phyloP scores from a whole-genome alignment of 2,888 invertebrate genomes.

The Harpalus rubripes region DNA sequence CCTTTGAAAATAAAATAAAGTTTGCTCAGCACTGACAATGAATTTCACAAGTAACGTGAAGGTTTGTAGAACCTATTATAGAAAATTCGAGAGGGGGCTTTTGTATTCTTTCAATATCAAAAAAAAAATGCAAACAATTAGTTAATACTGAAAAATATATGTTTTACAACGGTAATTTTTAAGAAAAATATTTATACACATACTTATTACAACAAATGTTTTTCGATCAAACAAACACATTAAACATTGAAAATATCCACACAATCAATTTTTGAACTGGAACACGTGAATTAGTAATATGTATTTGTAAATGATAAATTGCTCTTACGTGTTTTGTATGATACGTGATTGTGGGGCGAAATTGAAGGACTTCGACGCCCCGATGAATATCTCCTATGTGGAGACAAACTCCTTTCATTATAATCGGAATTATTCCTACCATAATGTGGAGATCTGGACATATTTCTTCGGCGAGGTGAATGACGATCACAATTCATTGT shows the following conservation, averaged over 20 bases:
- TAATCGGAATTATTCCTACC: conserved; percentile 73
- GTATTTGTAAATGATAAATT: not conserved
- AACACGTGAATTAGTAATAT: conserved; percentile 53
- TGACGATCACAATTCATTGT: conserved; percentile 63
- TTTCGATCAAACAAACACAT: not conserved
- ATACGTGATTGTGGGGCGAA: conserved; percentile 73
- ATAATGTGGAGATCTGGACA: conserved; percentile 75
- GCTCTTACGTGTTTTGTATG: conserved; percentile 71
- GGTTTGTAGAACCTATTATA: no score
- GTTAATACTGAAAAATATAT: no score
- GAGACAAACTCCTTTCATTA: conserved; percentile 71
- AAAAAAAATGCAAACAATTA: no score
- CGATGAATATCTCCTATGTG: conserved; percentile 64
- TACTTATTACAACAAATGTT: not conserved
- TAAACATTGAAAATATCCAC: not conserved
- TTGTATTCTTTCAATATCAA: no score
- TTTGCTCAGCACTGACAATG: no score
- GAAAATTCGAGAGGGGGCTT: no score
- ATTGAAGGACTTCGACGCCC: conserved; percentile 73
- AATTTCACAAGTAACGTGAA: no score
- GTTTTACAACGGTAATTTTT: not conserved
- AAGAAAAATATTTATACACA: not conserved
- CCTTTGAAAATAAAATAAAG: no score
- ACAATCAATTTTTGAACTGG: conserved; percentile 1
- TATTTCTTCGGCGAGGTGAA: conserved; percentile 68